Evolutionary conservation across 1,140 invertebrate species (phyloP).

Genomic region (Trypoxylus dichotomus): DNA sequence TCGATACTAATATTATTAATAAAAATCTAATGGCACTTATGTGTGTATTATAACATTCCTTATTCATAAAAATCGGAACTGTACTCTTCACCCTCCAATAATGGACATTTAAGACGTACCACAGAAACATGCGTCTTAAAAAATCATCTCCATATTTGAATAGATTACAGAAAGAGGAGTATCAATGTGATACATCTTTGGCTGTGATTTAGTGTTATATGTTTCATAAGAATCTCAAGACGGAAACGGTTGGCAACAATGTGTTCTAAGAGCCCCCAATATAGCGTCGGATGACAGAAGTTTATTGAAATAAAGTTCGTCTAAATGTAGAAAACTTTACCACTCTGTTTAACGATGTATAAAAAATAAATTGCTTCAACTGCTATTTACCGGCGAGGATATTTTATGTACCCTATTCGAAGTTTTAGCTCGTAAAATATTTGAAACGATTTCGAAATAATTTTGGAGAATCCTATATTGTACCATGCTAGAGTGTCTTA

Average conservation of each 20-base stretch:
- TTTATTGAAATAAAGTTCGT: conserved; percentile 40
- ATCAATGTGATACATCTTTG: neutral
- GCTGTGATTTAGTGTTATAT: neutral
- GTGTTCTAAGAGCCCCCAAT: neutral
- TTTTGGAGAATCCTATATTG: too few relatives aligned
- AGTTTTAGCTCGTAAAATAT: neutral
- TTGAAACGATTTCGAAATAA: neutral
- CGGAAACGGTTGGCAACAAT: conserved; percentile 14
- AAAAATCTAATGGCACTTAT: too few relatives aligned
- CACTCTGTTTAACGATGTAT: conserved; percentile 37
- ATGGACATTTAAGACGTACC: too few relatives aligned
- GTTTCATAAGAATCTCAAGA: neutral
- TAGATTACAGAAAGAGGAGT: neutral
- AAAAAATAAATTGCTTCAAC: conserved; percentile 36
- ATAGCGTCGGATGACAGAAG: conserved; percentile 35
- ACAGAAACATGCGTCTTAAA: too few relatives aligned
- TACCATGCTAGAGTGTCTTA: too few relatives aligned
- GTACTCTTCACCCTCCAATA: too few relatives aligned
- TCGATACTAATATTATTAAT: too few relatives aligned
- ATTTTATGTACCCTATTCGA: conserved; percentile 32
- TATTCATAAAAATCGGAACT: too few relatives aligned
- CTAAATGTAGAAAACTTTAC: conserved; percentile 32
- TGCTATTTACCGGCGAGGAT: conserved; percentile 30
- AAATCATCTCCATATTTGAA: neutral
- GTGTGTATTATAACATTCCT: too few relatives aligned